Evolutionary conservation across 64 coral and sea anemone genomes (phyloP).

Genomic region (Catalaphyllia jardinei): DNA sequence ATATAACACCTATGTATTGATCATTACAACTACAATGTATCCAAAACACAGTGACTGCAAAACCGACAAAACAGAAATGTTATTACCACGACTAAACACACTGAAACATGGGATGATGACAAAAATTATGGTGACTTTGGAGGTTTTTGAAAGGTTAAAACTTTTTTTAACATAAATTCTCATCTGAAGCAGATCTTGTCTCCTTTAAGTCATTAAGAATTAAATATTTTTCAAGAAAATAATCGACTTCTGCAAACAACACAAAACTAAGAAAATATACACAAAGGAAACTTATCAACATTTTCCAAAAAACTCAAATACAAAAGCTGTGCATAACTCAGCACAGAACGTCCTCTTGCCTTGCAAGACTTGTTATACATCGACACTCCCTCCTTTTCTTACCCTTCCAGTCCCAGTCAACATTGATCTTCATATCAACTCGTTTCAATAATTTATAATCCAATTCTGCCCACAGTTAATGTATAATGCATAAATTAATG

Average conservation of each 20-base stretch:
- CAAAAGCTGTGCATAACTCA: constrained; percentile 22
- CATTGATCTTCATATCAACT: neutral
- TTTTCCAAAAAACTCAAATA: constrained; percentile 27
- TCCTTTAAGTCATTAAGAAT: neutral
- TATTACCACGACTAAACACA: too few relatives aligned
- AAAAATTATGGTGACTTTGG: neutral
- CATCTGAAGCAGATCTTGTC: neutral
- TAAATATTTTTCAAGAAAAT: neutral
- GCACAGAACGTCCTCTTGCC: constrained; percentile 37
- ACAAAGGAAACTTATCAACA: neutral
- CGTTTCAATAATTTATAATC: too few relatives aligned
- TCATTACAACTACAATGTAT: neutral
- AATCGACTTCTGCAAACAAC: neutral
- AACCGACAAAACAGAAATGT: too few relatives aligned
- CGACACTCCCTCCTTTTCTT: neutral
- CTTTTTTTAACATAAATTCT: neutral
- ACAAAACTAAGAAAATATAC: constrained; percentile 16
- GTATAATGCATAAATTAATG: too few relatives aligned
- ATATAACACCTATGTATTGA: too few relatives aligned
- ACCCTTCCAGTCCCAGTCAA: constrained; percentile 1
- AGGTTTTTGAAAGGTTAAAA: neutral
- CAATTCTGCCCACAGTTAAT: too few relatives aligned
- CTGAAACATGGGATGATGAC: neutral
- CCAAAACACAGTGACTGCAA: too few relatives aligned
- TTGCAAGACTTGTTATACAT: constrained; percentile 38